Evolutionary conservation across 2,888 invertebrate genomes (phyloP), one percentile per base, ranked within the genome.

Genomic region (Blastobasis adustella): DNA sequence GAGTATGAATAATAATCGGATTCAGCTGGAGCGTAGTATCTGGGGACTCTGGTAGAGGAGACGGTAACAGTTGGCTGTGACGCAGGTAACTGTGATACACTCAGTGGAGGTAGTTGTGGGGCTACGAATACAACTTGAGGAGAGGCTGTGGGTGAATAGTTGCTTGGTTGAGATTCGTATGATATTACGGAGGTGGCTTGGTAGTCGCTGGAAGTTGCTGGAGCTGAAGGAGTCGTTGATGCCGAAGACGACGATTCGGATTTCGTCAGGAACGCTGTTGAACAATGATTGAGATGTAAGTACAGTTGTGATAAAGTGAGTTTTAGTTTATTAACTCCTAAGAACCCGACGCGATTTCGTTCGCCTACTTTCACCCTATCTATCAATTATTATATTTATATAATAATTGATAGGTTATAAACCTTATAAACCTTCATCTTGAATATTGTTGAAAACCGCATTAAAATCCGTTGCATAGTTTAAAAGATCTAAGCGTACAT

Each of bases 91-190:
- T 67, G 61, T 6, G 60, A 60, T 37, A 69, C 59, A 10, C 59
- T 54, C 6, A 61, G 51, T 6, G 67, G 46, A 0, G 67, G 45
- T 1, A 67, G 50, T 4, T 69, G 54, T 37, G 67, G 59, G 5
- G 78, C 62, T 40, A 73, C 65, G 54, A 76, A 83, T 45, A 80
- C 57, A 1, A 77, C 61, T 61, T 76, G 76, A 1, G 73, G 72
- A 37, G 60, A 42, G 2, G 60, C 47, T 0, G 60, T 52, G 5
- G 49, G 53, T 10, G 58, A 54, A 50, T 69, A 69, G n/a, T 56
- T 53, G 49, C 66, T 68, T 7, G 66, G 51, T 45, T 66, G 57
- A 5, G 67, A 46, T 10, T 77, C 73, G 43, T 66, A 69, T 4
- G 69, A 50, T 9, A 46, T 36, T 36, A n/a, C 6, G 5, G 41